Base-by-base conservation (phyloP, 2,888 invertebrate species). In the Oconnorella tubifera region DNA sequence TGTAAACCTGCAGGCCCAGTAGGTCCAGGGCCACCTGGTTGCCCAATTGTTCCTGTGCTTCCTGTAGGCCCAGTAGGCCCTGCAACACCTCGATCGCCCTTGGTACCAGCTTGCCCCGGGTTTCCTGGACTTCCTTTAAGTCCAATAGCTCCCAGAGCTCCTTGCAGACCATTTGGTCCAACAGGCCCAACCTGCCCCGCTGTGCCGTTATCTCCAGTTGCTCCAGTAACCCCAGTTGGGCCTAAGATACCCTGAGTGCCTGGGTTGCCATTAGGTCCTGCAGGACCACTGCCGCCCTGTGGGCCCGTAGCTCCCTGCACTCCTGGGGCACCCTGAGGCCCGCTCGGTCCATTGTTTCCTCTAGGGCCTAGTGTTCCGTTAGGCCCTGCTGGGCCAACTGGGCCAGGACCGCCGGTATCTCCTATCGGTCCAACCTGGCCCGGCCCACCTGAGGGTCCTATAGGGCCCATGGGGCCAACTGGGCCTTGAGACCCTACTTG, bases 221-320 rank as follows among this genome's bases (percentile, higher is more conserved):
- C 53, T 23, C 53, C 40, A 14, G 40, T 14, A 19, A 14, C 19
- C 40, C 40, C 40, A 14, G 40, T 10, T 10, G 10, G 10, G n/a
- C n/a, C n/a, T n/a, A n/a, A n/a, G n/a, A n/a, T n/a, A n/a, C n/a
- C n/a, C n/a, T n/a, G n/a, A n/a, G n/a, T n/a, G n/a, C n/a, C n/a
- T n/a, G n/a, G n/a, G n/a, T n/a, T n/a, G n/a, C n/a, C n/a, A n/a
- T n/a, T n/a, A n/a, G n/a, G n/a, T n/a, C n/a, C n/a, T n/a, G n/a
- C n/a, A n/a, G 60, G 31, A 33, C 64, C 64, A 28, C 23, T 25
- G 25, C 49, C 23, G 88, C 88, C 67, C 19, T 55, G 50, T 50
- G 3, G 33, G 32, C 63, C 63, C 40, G 48, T 25, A 86, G 75
- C 0, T 88, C 88, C 66, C 10, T 19, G 10, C 10, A 40, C 19